phyloP scores from a whole-genome alignment of 2,888 invertebrate species.

The Trachelus iudaicus region DNA sequence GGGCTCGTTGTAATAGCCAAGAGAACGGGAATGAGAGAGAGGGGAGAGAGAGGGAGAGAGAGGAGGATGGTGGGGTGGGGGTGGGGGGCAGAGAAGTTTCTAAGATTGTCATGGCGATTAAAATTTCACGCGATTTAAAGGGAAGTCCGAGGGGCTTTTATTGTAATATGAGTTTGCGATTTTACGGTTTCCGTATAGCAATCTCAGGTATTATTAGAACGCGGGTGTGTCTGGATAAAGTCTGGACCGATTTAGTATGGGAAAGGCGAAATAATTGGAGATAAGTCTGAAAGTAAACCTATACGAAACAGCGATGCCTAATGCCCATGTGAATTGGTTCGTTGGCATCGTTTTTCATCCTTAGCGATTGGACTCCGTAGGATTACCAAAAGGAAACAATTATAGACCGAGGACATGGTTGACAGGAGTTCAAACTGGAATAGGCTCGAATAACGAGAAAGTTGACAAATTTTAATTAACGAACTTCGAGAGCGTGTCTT shows the following conservation, averaged over 20 bases:
- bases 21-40: constrained; percentile 10
- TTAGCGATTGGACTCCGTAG: background rate
- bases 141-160: constrained; percentile 18
- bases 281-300: background rate
- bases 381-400: background rate
- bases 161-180: constrained; percentile 31
- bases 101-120: constrained; percentile 33
- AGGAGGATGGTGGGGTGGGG: background rate
- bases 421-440: background rate
- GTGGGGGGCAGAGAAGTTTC: constrained; percentile 8
- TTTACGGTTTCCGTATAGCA: constrained; percentile 16
- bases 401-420: background rate
- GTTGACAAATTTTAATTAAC: constrained; percentile 25
- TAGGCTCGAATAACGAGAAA: background rate
- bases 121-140: constrained; percentile 31
- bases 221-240: constrained; percentile 23
- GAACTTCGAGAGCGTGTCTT: background rate
- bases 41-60: constrained; percentile 7
- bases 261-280: background rate
- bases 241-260: constrained; percentile 6
- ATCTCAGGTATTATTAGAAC: constrained; percentile 33
- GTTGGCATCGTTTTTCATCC: background rate
- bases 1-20: background rate
- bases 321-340: constrained; percentile 10
- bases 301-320: background rate